Evolutionary conservation across 2,797 vertebrate genomes (phyloP).

Genomic region (Sebastes steindachneri): DNA sequence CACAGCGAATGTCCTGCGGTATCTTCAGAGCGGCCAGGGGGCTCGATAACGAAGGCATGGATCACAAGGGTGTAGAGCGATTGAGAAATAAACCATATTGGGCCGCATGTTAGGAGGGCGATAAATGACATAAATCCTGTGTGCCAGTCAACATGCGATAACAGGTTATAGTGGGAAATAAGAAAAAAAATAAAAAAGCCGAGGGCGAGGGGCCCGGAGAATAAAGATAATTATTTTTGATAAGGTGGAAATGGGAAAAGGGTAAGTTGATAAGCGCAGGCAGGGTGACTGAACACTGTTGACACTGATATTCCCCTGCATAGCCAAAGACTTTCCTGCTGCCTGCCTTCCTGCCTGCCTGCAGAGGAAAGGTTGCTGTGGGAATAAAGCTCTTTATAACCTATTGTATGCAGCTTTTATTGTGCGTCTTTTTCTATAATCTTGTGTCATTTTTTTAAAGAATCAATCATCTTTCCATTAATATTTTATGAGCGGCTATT

Average conservation of each 20-base stretch:
- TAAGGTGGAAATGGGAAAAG: slow-evolving; percentile 75
- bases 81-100: slow-evolving; percentile 66
- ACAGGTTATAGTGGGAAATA: slow-evolving; percentile 52
- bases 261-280: slow-evolving; percentile 69
- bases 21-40: slow-evolving; percentile 27
- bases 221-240: slow-evolving; percentile 80
- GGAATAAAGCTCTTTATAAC: background rate
- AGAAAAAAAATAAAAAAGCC: slow-evolving; percentile 4
- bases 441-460: background rate
- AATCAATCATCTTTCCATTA: background rate
- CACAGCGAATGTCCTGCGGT: slow-evolving; percentile 14
- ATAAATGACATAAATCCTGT: slow-evolving; percentile 70
- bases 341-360: background rate
- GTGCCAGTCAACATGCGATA: slow-evolving; percentile 69
- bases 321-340: slow-evolving; percentile 8
- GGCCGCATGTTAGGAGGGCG: slow-evolving; percentile 44
- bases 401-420: background rate
- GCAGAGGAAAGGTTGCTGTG: slow-evolving; percentile 1
- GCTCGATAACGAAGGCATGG: slow-evolving; percentile 29
- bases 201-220: slow-evolving; percentile 37
- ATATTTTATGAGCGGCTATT: background rate
- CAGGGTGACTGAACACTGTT: slow-evolving; percentile 58
- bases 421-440: background rate
- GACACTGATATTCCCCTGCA: slow-evolving; percentile 54
- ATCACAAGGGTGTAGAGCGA: slow-evolving; percentile 49